A percentile compares a stretch with the other conserved stretches of the same genome.
These are phyloP conservation scores for Delphinapterus leucas DNA, from an alignment of 2,113 vertebrate genomes.

Conservation along the genomic window DNA sequence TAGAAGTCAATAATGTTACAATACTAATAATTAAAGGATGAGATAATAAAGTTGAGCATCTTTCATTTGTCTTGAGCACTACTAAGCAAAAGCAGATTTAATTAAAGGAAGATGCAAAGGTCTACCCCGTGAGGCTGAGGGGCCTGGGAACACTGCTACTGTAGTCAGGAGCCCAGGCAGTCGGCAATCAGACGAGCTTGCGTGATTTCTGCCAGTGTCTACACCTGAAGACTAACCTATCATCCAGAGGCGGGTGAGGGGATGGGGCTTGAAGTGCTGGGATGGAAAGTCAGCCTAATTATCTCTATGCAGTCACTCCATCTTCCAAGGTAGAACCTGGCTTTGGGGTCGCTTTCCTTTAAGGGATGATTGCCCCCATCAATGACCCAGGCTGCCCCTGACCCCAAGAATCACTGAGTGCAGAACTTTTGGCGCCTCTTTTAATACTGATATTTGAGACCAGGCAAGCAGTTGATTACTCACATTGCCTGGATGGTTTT, in stretches of 20 bases:
- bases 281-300: background rate
- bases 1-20: background rate
- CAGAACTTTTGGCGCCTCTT: background rate
- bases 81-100: constrained; percentile 20
- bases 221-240: background rate
- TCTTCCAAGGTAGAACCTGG: background rate
- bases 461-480: background rate
- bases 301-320: background rate
- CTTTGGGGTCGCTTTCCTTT: background rate
- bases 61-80: background rate
- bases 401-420: background rate
- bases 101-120: background rate
- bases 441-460: background rate
- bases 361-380: background rate
- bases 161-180: background rate
- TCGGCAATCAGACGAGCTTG: background rate
- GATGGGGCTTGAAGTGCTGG: background rate
- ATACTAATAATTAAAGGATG: constrained; percentile 17
- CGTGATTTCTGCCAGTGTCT: background rate
- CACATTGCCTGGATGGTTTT: background rate
- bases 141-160: background rate
- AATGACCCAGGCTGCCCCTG: background rate
- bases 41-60: background rate
- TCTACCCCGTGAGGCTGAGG: background rate
- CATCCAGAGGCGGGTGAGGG: background rate